Base-by-base conservation (phyloP, 2,888 invertebrate genomes). In the Ornithoptera alexandrae region DNA sequence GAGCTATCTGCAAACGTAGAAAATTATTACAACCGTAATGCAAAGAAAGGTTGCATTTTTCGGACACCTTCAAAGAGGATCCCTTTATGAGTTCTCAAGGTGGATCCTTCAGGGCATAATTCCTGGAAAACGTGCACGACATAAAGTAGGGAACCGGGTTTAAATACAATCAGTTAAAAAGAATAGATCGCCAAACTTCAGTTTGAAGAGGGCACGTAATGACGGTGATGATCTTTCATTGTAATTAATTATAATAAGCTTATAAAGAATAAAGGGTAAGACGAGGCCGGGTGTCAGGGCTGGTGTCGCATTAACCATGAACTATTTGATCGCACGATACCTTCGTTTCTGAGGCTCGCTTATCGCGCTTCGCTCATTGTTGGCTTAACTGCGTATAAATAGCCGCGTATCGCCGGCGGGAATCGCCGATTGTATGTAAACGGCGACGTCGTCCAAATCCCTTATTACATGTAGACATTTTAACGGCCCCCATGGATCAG, bases 291-390 rank as follows among this genome's bases (percentile, higher is more conserved):
- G 56, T 53, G 65, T 64, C 53, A 60, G 53, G 36, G 65, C 65
- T 53, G 42, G 67, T 67, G 46, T 68, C 58, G 56, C 65, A 62
- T 70, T 65, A 70, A 68, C 66, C 68, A 67, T 71, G 67, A 67
- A 69, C 68, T 60, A 65, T 67, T 67, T 69, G 73, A 73, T 72
- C 53, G 62, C 22, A 36, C 61, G 73, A 73, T 73, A 72, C 63
- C 69, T 71, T 67, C 60, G 67, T 67, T 71, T 68, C 61, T 66
- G 65, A 63, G 50, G 64, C 63, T 57, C 46, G 60, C 61, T 60
- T 67, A 71, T 65, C 63, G 42, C 12, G 39, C 12, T 30, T 39
- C 56, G 53, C 57, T 36, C 69, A 69, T 69, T 69, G 69, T 69
- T 69, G 62, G 61, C 42, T 65, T 57, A 30, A 68, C n/a, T 18